Percentiles rank a stretch among this genome's conserved stretches.
phyloP scores from a whole-genome alignment of 2,888 invertebrate species.

The Drosophila falleni region DNA sequence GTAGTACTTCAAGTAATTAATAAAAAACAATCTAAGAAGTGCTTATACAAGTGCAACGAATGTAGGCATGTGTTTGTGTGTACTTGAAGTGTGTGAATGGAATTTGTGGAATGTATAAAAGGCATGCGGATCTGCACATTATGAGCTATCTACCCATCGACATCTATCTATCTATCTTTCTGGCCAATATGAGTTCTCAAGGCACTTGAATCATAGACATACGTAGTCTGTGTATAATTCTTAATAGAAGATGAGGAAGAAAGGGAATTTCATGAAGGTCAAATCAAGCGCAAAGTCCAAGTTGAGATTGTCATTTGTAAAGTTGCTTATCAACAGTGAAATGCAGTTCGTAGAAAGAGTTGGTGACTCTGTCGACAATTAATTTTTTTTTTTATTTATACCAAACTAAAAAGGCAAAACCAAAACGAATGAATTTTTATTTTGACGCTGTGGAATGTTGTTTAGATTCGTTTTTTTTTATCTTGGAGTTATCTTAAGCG shows the following conservation, averaged over 20 bases:
- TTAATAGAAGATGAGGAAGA: neutral
- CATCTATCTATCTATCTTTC: slow-evolving; percentile 13
- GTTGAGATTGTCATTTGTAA: slow-evolving; percentile 13
- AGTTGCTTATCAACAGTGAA: slow-evolving; percentile 16
- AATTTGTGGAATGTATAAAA: slow-evolving; percentile 20
- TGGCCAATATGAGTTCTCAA: slow-evolving; percentile 12
- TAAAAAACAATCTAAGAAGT: slow-evolving; percentile 14
- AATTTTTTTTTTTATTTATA: slow-evolving; percentile 26
- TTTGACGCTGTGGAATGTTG: slow-evolving; percentile 46
- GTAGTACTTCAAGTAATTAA: slow-evolving; percentile 16
- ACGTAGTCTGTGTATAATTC: neutral
- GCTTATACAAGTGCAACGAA: slow-evolving; percentile 10
- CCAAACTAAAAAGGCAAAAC: slow-evolving; percentile 1
- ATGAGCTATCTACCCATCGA: slow-evolving; percentile 17
- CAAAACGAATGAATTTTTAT: slow-evolving; percentile 20
- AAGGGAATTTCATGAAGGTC: slow-evolving; percentile 3
- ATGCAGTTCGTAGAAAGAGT: slow-evolving; percentile 15
- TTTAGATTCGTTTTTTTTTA: slow-evolving; percentile 44
- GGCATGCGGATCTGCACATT: slow-evolving; percentile 24
- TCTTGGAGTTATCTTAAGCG: slow-evolving; percentile 52
- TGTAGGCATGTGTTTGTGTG: neutral
- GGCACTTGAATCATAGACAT: slow-evolving; percentile 9
- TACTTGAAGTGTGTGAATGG: slow-evolving; percentile 28
- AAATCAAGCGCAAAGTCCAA: slow-evolving; percentile 10
- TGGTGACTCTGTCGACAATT: slow-evolving; percentile 26